Evolutionary conservation across 1,140 invertebrate genomes (phyloP), one percentile per base, ranked within the genome.

Genomic region (Drosophila arawakana): DNA sequence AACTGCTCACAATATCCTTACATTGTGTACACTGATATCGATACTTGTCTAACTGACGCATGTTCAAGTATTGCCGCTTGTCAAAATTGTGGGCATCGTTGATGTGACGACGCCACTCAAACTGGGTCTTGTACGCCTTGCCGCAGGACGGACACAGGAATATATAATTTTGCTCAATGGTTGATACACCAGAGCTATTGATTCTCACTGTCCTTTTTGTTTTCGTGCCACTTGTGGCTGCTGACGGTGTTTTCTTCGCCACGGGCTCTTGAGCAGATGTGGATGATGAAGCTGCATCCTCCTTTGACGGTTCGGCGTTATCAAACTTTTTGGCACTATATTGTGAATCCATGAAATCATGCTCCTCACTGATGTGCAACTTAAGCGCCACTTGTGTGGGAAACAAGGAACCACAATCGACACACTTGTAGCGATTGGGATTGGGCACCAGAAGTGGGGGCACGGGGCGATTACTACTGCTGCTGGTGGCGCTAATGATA

Each of bases 71-170:
- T 18, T 89, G 75, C 0, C 90, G 71, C 39, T 91, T 90, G 54
- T 91, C 90, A 9, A 90, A 91, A 34, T 91, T 91, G 62, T 91
- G 90, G 11, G 75, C 77, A 30, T 89, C 77, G 39, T 91, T 91
- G 18, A 91, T 91, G 54, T 91, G 90, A n/a, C 90, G 90, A 2
- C 90, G 90, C 90, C 90, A 91, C 39, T 89, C 83, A 9, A 77
- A 82, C 67, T 91, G 86, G 4, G 90, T 80, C 57, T 90, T 82
- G 54, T 89, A 90, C 9, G 86, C 75, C 55, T 77, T 63, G 25
- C 90, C 90, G 37, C 90, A 91, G 1, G 86, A 88, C 1, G 90
- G 90, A 35, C 90, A 91, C 25, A 91, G 41, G 37, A 81, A 91
- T 47, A 86, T 88, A 55, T 91, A 91, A 47, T 90, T 89, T 47